phyloP scores from a whole-genome alignment of 2,888 invertebrate species.

The Drosophila niveifrons region DNA sequence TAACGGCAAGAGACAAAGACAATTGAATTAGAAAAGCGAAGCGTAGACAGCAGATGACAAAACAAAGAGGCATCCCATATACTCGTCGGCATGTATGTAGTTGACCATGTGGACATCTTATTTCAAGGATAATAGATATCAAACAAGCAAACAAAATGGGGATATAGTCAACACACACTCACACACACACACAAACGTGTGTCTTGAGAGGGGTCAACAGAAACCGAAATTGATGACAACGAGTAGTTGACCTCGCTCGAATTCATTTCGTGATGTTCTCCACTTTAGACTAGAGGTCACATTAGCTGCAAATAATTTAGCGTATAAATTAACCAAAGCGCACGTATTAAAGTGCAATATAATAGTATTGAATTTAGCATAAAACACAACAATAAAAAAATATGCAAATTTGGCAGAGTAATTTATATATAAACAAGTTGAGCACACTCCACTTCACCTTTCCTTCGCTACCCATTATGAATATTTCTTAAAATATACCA shows the following conservation, averaged over 20 bases:
- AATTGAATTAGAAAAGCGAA: conserved; percentile 65
- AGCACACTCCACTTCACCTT: too few species aligned
- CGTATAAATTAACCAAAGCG: background rate
- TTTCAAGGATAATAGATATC: conserved; percentile 74
- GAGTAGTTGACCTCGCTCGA: conserved; percentile 20
- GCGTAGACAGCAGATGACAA: conserved; percentile 25
- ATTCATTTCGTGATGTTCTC: conserved; percentile 2
- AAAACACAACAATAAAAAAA: background rate
- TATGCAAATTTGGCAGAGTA: background rate
- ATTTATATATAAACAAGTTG: too few species aligned
- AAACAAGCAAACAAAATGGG: conserved; percentile 58
- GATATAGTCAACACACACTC: conserved; percentile 28
- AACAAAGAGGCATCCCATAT: conserved; percentile 39
- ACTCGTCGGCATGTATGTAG: conserved; percentile 22
- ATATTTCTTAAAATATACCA: too few species aligned
- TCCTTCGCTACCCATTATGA: too few species aligned
- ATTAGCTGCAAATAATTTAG: conserved; percentile 6
- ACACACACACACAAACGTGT: conserved; percentile 7
- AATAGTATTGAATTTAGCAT: background rate
- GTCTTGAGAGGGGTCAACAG: background rate
- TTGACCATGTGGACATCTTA: conserved; percentile 52
- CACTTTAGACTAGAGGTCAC: conserved; percentile 10
- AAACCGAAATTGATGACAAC: conserved; percentile 12
- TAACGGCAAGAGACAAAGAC: conserved; percentile 23
- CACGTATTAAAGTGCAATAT: too few species aligned